Conservation (phyloP, 2,113 vertebrate species). For the Geococcyx californianus region DNA sequence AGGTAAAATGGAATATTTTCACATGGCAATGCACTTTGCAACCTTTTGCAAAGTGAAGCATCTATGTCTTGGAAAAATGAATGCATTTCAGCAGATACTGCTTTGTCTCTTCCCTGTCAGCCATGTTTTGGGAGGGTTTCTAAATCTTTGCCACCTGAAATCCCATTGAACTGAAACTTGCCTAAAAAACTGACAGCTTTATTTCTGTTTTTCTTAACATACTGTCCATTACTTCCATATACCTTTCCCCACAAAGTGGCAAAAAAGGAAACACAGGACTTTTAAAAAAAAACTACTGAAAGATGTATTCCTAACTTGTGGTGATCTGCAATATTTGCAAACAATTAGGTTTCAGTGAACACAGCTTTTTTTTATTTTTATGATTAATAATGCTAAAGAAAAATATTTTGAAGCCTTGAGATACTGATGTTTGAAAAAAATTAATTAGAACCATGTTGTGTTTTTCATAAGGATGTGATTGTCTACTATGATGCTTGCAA, state of each 20-base stretch:
- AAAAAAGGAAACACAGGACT: neutral
- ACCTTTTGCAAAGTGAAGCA: neutral
- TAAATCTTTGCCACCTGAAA: conserved; percentile 38
- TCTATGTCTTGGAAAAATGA: neutral
- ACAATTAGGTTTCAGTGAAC: neutral
- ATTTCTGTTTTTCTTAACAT: neutral
- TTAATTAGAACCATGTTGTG: neutral
- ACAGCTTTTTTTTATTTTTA: neutral
- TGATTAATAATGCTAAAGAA: neutral
- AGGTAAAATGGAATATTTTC: conserved; percentile 1
- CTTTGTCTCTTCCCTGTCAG: conserved; percentile 13
- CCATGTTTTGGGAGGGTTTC: neutral
- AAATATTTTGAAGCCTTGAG: conserved; percentile 21
- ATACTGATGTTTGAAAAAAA: neutral
- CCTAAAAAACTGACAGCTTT: conserved; percentile 16
- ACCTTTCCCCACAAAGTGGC: conserved; percentile 4
- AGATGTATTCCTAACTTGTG: neutral
- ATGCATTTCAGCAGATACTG: neutral
- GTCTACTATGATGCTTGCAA: neutral
- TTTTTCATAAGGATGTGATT: neutral
- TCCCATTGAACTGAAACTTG: conserved; percentile 16
- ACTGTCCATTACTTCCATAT: conserved; percentile 53
- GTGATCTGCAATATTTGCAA: conserved; percentile 23
- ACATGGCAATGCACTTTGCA: neutral
- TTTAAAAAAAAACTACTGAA: neutral